Conservation (phyloP, 1,140 invertebrate genomes). For the Drosophila novamexicana region DNA sequence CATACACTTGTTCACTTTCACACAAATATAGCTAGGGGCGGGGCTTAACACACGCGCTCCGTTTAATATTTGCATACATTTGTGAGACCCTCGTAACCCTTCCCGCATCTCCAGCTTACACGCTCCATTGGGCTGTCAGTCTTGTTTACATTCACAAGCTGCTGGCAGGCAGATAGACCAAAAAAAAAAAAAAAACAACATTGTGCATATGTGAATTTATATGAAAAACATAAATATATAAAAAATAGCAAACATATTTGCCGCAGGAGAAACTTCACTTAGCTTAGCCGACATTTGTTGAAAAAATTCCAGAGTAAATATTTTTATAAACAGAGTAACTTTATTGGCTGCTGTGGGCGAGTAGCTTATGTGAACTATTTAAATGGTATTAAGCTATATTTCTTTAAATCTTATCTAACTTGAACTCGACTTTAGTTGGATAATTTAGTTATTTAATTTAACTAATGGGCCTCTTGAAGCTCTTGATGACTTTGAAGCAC, state of each 20-base stretch:
- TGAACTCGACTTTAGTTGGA: not conserved
- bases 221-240: constrained; percentile 16
- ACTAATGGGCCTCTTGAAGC: too few relatives aligned
- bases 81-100: not conserved
- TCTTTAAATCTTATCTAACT: too few relatives aligned
- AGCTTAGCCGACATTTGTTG: constrained; percentile 17
- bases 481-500: too few relatives aligned
- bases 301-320: constrained; percentile 10
- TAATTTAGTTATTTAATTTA: not conserved
- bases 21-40: not conserved
- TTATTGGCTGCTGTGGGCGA: not conserved
- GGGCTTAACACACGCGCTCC: constrained; percentile 3
- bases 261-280: constrained; percentile 31
- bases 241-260: constrained; percentile 10
- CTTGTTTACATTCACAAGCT: constrained; percentile 58
- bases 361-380: not conserved
- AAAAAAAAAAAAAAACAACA: constrained; percentile 25
- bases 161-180: constrained; percentile 20
- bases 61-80: constrained; percentile 54
- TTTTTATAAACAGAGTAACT: not conserved
- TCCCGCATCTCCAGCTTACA: not conserved
- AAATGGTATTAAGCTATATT: not conserved
- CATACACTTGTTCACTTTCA: not conserved
- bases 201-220: constrained; percentile 20
- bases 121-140: constrained; percentile 22